phyloP scores from a whole-genome alignment of 2,888 invertebrate genomes.

The Acrobasis repandana region DNA sequence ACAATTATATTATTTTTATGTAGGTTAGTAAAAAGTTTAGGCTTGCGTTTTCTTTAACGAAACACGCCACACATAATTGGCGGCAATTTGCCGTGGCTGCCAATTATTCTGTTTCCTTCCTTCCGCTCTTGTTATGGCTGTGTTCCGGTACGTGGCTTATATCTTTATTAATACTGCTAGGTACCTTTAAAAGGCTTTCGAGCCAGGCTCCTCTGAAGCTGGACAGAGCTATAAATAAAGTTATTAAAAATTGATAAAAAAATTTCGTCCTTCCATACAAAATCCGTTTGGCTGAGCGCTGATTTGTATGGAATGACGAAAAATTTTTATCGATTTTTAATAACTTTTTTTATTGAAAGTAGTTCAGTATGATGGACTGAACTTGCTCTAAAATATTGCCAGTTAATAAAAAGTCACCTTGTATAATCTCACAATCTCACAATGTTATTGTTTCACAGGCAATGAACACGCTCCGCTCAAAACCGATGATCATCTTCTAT shows the following conservation, averaged over 20 bases:
- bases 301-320: too few relatives aligned
- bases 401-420: too few relatives aligned
- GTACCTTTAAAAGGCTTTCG: neutral
- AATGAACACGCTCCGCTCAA: constrained; percentile 91
- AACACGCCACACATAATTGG: constrained; percentile 14
- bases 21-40: neutral
- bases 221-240: too few relatives aligned
- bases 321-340: too few relatives aligned
- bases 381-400: too few relatives aligned
- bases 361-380: too few relatives aligned
- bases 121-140: neutral
- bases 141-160: neutral
- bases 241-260: too few relatives aligned
- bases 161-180: neutral
- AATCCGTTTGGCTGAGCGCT: too few relatives aligned
- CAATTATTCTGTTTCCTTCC: constrained; percentile 10
- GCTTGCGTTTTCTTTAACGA: neutral
- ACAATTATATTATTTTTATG: neutral
- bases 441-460: constrained; percentile 74
- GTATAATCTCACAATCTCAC: too few relatives aligned
- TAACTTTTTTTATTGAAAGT: too few relatives aligned
- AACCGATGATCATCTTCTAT: constrained; percentile 92
- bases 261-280: too few relatives aligned
- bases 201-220: too few relatives aligned
- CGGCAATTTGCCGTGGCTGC: constrained; percentile 11